These are phyloP conservation scores for Mamestra brassicae DNA, from an alignment of 2,888 invertebrate genomes.

Conservation along the genomic window DNA sequence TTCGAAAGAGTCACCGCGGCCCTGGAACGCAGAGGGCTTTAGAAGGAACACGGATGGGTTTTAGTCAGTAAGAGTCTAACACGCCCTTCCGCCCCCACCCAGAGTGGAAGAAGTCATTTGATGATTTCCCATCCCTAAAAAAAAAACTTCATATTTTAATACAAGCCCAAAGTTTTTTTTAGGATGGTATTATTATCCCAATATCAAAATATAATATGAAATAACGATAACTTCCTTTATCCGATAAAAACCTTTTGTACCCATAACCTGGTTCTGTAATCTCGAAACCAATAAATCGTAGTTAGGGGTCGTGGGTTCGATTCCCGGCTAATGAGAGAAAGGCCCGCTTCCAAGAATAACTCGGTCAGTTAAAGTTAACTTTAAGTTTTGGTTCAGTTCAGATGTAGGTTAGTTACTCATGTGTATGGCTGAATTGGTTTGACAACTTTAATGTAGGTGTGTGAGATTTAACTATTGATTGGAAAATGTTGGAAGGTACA, in stretches of 20 bases:
- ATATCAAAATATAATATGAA: slow-evolving; percentile 8
- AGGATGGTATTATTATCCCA: too few species aligned
- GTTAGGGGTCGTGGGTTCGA: slow-evolving; percentile 66
- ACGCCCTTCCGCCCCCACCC: too few species aligned
- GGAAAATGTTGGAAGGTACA: background rate
- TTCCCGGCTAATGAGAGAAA: slow-evolving; percentile 76
- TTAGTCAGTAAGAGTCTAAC: too few species aligned
- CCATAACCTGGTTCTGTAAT: slow-evolving; percentile 44
- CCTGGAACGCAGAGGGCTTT: too few species aligned
- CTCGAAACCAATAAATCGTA: slow-evolving; percentile 69
- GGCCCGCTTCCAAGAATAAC: slow-evolving; percentile 65
- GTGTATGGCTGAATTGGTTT: slow-evolving; percentile 8
- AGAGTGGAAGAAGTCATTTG: too few species aligned
- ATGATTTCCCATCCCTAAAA: too few species aligned
- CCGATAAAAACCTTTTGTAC: slow-evolving; percentile 17
- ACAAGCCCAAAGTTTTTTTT: too few species aligned
- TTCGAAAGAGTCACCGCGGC: too few species aligned
- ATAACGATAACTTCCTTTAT: slow-evolving; percentile 4
- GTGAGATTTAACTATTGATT: background rate
- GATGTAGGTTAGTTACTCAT: slow-evolving; percentile 21
- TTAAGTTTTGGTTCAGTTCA: slow-evolving; percentile 15
- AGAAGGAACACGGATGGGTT: too few species aligned
- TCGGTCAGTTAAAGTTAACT: slow-evolving; percentile 56
- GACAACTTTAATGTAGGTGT: background rate
- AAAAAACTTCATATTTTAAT: too few species aligned